phyloP scores from a whole-genome alignment of 2,888 invertebrate species.

The Drosophila borealis region DNA sequence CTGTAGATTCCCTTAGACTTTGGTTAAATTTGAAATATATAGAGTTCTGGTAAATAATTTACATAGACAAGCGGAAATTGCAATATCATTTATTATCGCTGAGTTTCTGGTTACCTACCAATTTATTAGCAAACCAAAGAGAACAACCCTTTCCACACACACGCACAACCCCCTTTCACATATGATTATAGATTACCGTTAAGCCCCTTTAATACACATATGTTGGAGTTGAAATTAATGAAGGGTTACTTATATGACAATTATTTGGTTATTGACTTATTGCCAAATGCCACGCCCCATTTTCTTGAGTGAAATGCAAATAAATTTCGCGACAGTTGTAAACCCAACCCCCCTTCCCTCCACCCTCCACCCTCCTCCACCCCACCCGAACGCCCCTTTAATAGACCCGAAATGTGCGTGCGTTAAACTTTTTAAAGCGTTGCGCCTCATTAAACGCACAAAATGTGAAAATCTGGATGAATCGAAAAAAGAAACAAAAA shows the following conservation, averaged over 20 bases:
- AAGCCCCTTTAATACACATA: conserved; percentile 42
- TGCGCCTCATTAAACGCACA: conserved; percentile 73
- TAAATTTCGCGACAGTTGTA: conserved; percentile 55
- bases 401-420: conserved; percentile 44
- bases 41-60: neutral
- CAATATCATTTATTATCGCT: conserved; percentile 18
- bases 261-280: conserved; percentile 63
- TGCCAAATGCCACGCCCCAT: conserved; percentile 48
- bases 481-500: neutral
- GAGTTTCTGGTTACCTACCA: conserved; percentile 30
- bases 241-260: conserved; percentile 59
- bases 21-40: neutral
- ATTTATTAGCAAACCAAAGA: conserved; percentile 45
- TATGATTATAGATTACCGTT: conserved; percentile 27
- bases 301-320: conserved; percentile 44
- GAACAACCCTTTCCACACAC: conserved; percentile 5
- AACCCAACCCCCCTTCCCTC: neutral
- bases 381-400: neutral
- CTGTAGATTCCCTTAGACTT: no score
- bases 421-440: conserved; percentile 51
- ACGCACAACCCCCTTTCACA: conserved; percentile 8
- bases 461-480: conserved; percentile 14
- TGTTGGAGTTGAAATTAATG: conserved; percentile 36
- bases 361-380: neutral
- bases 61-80: conserved; percentile 9